Conservation (phyloP, 2,113 vertebrate species). For the Nesogale talazaci region DNA sequence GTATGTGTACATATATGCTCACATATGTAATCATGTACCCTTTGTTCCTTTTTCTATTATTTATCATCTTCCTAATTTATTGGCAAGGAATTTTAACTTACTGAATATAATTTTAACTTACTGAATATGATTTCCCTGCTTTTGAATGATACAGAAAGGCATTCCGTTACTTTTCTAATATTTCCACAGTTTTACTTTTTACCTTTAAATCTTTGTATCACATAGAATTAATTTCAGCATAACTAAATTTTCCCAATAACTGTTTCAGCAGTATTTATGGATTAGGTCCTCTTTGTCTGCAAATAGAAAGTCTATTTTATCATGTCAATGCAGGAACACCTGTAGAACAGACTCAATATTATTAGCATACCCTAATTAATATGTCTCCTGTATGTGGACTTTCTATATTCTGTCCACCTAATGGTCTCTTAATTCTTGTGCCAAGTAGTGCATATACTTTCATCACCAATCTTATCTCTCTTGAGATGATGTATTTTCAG, state of each 20-base stretch:
- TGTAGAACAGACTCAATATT: not conserved
- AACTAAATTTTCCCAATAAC: not conserved
- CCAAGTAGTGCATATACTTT: not conserved
- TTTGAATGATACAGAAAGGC: not conserved
- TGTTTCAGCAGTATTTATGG: not conserved
- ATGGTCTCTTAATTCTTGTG: not conserved
- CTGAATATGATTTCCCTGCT: not conserved
- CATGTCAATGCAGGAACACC: not conserved
- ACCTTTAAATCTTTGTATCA: not conserved
- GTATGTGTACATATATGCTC: not conserved
- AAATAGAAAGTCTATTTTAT: not conserved
- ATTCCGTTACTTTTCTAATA: not conserved
- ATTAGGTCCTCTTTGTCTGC: not conserved
- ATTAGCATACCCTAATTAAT: not conserved
- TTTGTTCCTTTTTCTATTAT: not conserved
- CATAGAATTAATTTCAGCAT: conserved; percentile 12
- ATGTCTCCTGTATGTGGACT: not conserved
- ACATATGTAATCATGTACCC: not conserved
- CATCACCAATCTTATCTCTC: not conserved
- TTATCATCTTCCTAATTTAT: not conserved
- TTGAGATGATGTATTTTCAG: not conserved
- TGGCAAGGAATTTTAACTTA: not conserved
- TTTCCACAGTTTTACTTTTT: not conserved
- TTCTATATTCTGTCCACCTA: not conserved
- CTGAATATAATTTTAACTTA: not conserved